phyloP scores from a whole-genome alignment of 30 jellyfish, hydroid and myxozoan species.

The Turritopsis rubra region DNA sequence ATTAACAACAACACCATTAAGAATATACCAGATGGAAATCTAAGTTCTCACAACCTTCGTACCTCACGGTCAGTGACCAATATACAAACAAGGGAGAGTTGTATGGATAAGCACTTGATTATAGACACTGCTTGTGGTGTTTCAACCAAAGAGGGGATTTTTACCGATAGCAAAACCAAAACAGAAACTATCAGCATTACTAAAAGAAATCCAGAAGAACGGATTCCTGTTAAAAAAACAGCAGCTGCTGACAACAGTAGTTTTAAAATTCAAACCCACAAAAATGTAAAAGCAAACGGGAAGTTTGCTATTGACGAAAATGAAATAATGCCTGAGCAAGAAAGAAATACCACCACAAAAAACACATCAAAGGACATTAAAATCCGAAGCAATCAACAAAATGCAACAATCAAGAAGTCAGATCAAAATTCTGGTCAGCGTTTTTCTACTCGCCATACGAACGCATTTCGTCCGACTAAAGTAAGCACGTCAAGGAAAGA shows the following conservation, averaged over 20 bases:
- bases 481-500: neutral
- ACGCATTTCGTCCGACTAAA: neutral
- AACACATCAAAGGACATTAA: neutral
- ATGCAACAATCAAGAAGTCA: neutral
- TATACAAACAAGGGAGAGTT: neutral
- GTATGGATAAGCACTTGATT: neutral
- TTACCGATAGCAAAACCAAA: neutral
- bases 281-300: too few species aligned
- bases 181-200: neutral
- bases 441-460: too few species aligned
- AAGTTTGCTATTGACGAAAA: too few species aligned
- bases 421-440: neutral
- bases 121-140: neutral
- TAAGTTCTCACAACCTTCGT: neutral
- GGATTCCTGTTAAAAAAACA: too few species aligned
- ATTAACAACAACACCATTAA: too few species aligned
- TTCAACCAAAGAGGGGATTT: neutral
- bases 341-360: neutral
- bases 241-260: too few species aligned
- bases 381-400: neutral
- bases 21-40: neutral
- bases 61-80: neutral
- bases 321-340: neutral
- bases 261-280: too few species aligned
- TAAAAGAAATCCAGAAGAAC: neutral